phyloP scores from a whole-genome alignment of 2,888 invertebrate genomes.

The Drosophila kuntzei region DNA sequence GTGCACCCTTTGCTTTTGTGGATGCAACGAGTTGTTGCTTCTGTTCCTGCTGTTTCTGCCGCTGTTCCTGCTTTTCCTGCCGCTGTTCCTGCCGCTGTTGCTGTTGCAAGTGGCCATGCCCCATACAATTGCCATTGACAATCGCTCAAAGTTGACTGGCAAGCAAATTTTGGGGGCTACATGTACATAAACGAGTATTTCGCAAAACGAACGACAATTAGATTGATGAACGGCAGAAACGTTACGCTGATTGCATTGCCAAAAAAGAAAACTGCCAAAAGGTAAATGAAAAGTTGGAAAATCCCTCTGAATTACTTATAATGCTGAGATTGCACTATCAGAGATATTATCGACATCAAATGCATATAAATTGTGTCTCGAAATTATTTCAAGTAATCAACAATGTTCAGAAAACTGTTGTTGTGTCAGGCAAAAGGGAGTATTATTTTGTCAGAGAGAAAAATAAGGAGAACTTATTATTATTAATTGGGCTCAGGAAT shows the following conservation, averaged over 20 bases:
- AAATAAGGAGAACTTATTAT: no score
- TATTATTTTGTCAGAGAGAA: not conserved
- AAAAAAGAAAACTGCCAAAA: slow-evolving; percentile 3
- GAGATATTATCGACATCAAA: slow-evolving; percentile 3
- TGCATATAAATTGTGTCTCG: slow-evolving; percentile 4
- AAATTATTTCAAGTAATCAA: slow-evolving; percentile 1
- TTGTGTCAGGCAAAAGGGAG: not conserved
- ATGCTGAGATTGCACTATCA: slow-evolving; percentile 16
- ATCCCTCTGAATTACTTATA: slow-evolving; percentile 8
- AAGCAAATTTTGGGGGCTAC: slow-evolving; percentile 37
- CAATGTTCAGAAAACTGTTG: not conserved
- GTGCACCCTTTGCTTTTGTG: slow-evolving; percentile 39
- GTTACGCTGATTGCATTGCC: slow-evolving; percentile 36
- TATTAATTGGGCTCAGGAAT: no score
- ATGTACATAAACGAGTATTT: not conserved
- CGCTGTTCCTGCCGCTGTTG: not conserved
- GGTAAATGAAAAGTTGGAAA: not conserved
- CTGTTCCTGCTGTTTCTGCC: not conserved
- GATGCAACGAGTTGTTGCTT: slow-evolving; percentile 16
- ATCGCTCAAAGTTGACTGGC: slow-evolving; percentile 55
- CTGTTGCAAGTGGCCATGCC: slow-evolving; percentile 28
- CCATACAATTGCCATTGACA: slow-evolving; percentile 36
- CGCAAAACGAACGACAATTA: slow-evolving; percentile 52
- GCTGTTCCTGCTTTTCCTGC: not conserved
- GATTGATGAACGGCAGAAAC: slow-evolving; percentile 55